Base-by-base conservation (phyloP, 1,140 invertebrate genomes). In the Megalonaias nervosa region DNA sequence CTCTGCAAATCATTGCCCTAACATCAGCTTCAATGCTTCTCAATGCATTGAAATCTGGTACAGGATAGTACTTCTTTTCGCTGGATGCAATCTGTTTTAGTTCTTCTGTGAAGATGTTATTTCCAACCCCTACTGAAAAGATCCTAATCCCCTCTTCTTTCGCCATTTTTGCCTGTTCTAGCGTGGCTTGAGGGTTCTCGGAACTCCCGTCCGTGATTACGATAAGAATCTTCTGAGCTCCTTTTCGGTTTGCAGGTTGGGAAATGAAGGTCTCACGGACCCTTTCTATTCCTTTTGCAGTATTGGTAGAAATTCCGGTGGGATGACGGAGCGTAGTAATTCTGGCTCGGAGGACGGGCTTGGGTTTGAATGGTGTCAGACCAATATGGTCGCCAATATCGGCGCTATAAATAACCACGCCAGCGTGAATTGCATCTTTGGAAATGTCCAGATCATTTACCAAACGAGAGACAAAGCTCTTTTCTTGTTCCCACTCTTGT, bases 141-240 rank as follows among this genome's bases (percentile, higher is more conserved):
- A 87, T 77, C 26, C 74, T 81, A 15, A 87, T 81, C n/a, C 84
- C 84, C 60, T 83, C 79, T 9, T 67, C 75, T 70, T 87, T 87
- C 1, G 84, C 86, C 14, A 77, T 16, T 19, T 76, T 71, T 0
- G 86, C 85, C 65, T 87, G 85, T 21, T 58, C 70, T n/a, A 74
- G 75, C 0, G 86, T 87, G 56, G 84, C 78, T 58, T 80, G 70
- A 11, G 84, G 83, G 69, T 81, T 81, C 61, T 80, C 81, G 1
- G 85, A 87, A 74, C 81, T 78, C 48, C 87, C 86, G 75, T 89
- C 86, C 2, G 87, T 89, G 67, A 88, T 87, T 21, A 89, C 86
- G 17, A 89, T 87, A 17, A 79, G 77, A 62, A 85, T 84, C 65
- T 83, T 84, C 23, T 79, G 84, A 26, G 79, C 81, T 26, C 70